Conservation (phyloP, 2,113 vertebrate species). For the Melanotaenia duboulayi region DNA sequence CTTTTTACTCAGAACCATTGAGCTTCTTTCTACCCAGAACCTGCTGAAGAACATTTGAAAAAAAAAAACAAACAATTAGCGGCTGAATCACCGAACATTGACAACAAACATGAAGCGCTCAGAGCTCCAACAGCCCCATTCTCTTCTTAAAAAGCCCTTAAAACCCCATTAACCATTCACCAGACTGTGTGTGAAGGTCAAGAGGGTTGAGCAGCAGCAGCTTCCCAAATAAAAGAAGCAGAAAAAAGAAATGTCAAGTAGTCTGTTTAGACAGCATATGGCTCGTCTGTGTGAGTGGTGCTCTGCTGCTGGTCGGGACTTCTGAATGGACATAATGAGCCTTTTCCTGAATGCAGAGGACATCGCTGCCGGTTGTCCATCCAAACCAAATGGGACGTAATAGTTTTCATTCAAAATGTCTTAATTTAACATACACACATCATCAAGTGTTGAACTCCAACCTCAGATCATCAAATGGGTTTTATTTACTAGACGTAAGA, state of each 20-base stretch:
- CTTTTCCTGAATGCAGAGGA: no score
- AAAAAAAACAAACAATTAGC: neutral
- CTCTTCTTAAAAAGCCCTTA: slow-evolving; percentile 23
- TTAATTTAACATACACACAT: no score
- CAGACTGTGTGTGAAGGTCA: slow-evolving; percentile 23
- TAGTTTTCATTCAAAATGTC: no score
- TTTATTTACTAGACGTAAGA: no score
- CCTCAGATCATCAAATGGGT: no score
- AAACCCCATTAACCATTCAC: slow-evolving; percentile 16
- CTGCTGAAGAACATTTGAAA: neutral
- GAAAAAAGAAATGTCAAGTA: slow-evolving; percentile 80
- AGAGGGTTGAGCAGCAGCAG: slow-evolving; percentile 63
- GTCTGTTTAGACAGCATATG: slow-evolving; percentile 75
- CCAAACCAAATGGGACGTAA: no score
- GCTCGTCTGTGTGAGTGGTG: slow-evolving; percentile 69
- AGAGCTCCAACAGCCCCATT: slow-evolving; percentile 8
- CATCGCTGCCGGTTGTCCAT: no score
- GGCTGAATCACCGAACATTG: neutral
- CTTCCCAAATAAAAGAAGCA: slow-evolving; percentile 70
- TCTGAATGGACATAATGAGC: no score
- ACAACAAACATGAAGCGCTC: neutral
- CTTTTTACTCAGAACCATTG: no score
- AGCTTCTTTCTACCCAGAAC: neutral
- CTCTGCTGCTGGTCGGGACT: neutral
- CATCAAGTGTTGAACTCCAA: no score